These are phyloP conservation scores for Seladonia tumulorum DNA, from an alignment of 2,888 invertebrate species.

Conservation along the genomic window DNA sequence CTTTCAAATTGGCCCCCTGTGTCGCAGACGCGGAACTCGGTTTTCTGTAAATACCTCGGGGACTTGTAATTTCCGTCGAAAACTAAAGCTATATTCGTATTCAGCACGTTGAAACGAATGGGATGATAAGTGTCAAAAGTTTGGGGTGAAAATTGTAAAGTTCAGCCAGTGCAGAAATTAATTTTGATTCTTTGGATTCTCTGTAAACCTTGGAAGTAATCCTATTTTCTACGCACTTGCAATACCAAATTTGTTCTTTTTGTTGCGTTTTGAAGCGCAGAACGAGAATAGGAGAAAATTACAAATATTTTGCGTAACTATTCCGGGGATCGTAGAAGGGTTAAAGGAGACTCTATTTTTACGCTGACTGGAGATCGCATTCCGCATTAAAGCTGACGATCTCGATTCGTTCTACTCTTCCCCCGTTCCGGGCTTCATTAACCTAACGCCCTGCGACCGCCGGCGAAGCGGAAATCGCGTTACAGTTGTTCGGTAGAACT, in stretches of 20 bases:
- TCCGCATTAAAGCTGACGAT: neutral
- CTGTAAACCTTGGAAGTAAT: too few species aligned
- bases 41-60: too few species aligned
- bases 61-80: too few species aligned
- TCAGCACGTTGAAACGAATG: too few species aligned
- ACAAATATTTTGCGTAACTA: neutral
- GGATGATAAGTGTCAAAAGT: too few species aligned
- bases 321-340: neutral
- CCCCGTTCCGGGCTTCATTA: neutral
- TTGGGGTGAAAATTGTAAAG: too few species aligned
- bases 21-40: too few species aligned
- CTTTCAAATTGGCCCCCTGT: too few species aligned
- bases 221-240: neutral
- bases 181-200: too few species aligned
- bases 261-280: neutral
- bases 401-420: conserved; percentile 5
- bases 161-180: too few species aligned
- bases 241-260: neutral
- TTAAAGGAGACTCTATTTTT: neutral
- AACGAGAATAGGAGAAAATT: neutral
- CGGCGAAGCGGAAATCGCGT: conserved; percentile 4
- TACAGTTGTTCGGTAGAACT: conserved; percentile 2
- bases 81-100: too few species aligned
- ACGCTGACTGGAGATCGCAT: neutral
- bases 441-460: neutral